These are phyloP conservation scores for Patiria pectinifera DNA, from an alignment of 53 echinoderm and acorn worm genomes.

Conservation along the genomic window DNA sequence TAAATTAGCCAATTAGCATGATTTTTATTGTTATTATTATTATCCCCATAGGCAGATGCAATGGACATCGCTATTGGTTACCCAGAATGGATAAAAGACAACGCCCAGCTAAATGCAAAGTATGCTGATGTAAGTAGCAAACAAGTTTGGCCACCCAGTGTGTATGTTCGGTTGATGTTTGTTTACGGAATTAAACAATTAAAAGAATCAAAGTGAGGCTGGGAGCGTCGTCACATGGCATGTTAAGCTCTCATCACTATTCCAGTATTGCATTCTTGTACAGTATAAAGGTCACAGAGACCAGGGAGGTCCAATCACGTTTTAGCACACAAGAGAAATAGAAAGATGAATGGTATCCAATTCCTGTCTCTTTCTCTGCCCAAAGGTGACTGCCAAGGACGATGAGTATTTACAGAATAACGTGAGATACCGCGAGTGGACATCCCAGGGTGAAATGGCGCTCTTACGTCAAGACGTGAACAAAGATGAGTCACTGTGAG, in stretches of 20 bases:
- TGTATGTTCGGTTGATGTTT: no score
- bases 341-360: no score
- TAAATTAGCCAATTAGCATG: background rate
- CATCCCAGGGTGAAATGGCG: background rate
- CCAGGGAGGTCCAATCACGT: no score
- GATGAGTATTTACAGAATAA: slow-evolving; percentile 47
- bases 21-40: background rate
- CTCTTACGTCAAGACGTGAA: background rate
- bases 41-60: slow-evolving; percentile 68
- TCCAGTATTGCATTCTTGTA: no score
- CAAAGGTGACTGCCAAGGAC: background rate
- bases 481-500: background rate
- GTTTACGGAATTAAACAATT: no score
- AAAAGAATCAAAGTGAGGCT: no score
- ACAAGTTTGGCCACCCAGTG: no score
- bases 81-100: slow-evolving; percentile 90
- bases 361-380: background rate
- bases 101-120: slow-evolving; percentile 68
- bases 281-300: no score
- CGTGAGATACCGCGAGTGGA: background rate
- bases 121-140: slow-evolving; percentile 72
- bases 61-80: slow-evolving; percentile 85
- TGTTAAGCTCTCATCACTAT: no score
- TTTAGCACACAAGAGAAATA: no score
- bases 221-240: no score